phyloP scores from a whole-genome alignment of 2,113 vertebrate species.

The Chaenogobius annularis region DNA sequence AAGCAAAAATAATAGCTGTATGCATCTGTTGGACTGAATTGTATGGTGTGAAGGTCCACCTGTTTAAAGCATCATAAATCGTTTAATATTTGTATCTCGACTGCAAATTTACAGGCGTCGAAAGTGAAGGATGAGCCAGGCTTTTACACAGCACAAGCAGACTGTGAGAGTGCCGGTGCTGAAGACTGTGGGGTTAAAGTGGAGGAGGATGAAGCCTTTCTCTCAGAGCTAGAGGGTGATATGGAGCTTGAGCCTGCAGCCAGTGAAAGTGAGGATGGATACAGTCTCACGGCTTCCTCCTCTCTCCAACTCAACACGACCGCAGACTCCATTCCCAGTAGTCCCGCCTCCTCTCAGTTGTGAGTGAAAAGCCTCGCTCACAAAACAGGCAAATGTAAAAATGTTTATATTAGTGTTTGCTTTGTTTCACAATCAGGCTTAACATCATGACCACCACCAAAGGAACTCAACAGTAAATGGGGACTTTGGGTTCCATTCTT shows the following conservation, averaged over 20 bases:
- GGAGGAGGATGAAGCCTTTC: constrained; percentile 84
- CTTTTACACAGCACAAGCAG: constrained; percentile 73
- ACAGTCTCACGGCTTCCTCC: constrained; percentile 87
- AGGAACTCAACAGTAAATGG: neutral
- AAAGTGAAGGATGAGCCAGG: constrained; percentile 76
- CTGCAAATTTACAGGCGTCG: constrained; percentile 75
- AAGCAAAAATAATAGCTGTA: constrained; percentile 13
- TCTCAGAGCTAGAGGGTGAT: constrained; percentile 86
- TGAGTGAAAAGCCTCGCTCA: constrained; percentile 71
- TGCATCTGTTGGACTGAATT: constrained; percentile 4
- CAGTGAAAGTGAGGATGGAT: constrained; percentile 95
- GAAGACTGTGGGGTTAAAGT: constrained; percentile 43
- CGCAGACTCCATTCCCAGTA: constrained; percentile 94
- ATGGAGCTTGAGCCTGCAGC: constrained; percentile 85
- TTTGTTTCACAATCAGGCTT: neutral
- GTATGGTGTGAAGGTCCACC: neutral
- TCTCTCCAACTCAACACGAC: constrained; percentile 88
- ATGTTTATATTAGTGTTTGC: constrained; percentile 4
- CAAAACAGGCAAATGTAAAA: constrained; percentile 1
- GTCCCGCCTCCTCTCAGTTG: constrained; percentile 96
- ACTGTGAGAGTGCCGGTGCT: constrained; percentile 42
- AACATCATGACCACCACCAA: neutral
- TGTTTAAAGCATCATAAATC: neutral
- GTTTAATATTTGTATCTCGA: constrained; percentile 23
- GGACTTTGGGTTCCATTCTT: neutral